Percentiles rank a stretch among this genome's conserved stretches.
phyloP scores from a whole-genome alignment of 2,888 invertebrate species.

The Sycophila texana region DNA sequence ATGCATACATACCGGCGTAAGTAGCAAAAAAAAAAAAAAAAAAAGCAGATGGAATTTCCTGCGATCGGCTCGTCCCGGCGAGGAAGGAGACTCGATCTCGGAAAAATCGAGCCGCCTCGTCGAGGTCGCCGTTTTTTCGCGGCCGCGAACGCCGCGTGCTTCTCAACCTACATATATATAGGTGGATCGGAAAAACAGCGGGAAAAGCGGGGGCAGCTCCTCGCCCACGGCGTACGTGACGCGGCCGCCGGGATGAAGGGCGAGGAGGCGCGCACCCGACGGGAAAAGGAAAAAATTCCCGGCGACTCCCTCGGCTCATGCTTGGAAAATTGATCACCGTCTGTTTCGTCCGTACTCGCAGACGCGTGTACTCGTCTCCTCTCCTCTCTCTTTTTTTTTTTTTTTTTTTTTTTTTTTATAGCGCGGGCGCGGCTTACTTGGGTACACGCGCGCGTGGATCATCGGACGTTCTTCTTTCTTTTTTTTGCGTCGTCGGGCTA shows the following conservation, averaged over 20 bases:
- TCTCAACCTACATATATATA: background rate
- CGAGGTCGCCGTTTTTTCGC: background rate
- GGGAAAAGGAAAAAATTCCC: background rate
- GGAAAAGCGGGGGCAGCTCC: background rate
- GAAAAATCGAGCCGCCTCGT: slow-evolving; percentile 22
- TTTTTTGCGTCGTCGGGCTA: background rate
- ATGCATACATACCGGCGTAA: no score
- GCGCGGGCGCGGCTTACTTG: no score
- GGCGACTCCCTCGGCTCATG: background rate
- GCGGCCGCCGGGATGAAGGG: background rate
- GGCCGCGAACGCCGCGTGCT: background rate
- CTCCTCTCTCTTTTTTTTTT: no score
- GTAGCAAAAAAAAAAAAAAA: no score
- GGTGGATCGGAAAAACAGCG: background rate
- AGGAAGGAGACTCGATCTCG: no score
- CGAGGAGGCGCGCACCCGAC: background rate
- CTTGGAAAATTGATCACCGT: slow-evolving; percentile 11
- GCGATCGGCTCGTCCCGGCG: no score
- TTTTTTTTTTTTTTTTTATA: no score
- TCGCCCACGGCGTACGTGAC: slow-evolving; percentile 19
- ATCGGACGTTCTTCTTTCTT: background rate
- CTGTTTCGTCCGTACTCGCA: background rate
- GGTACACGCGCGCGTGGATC: background rate
- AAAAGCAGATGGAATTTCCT: no score
- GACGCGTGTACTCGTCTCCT: background rate